Percentiles rank a stretch among this genome's conserved stretches.
phyloP scores from a whole-genome alignment of 1,140 invertebrate genomes.

The Physella acuta region DNA sequence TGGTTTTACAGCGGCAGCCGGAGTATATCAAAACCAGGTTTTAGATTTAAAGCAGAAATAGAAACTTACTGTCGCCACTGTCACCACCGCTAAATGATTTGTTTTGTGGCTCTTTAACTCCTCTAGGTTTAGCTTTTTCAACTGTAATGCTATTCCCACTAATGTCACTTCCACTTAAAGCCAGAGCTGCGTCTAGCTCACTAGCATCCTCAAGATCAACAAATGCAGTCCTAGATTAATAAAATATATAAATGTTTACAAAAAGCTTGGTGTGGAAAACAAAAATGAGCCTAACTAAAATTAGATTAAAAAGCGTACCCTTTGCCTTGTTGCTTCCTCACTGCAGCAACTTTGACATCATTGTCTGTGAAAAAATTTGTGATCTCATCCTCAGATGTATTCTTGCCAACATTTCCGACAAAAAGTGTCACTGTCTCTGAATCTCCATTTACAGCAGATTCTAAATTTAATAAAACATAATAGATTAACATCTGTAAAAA shows the following conservation, averaged over 20 bases:
- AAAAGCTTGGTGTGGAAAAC: neutral
- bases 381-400: slow-evolving; percentile 12
- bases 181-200: neutral
- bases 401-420: slow-evolving; percentile 1
- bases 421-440: neutral
- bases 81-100: neutral
- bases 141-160: neutral
- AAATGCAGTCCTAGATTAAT: neutral
- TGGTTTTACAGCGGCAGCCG: too few species aligned
- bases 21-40: too few species aligned
- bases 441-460: neutral
- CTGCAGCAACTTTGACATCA: neutral
- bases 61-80: slow-evolving; percentile 10
- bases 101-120: neutral
- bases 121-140: slow-evolving; percentile 11
- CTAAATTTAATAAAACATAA: neutral
- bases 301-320: neutral
- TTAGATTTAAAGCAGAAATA: neutral
- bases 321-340: slow-evolving; percentile 3
- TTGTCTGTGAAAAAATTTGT: slow-evolving; percentile 9
- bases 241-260: neutral
- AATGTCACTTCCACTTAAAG: slow-evolving; percentile 9
- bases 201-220: slow-evolving; percentile 8
- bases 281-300: neutral
- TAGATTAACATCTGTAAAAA: neutral